These are phyloP conservation scores for Oostethus manadensis DNA, from an alignment of 2,113 vertebrate genomes.

Conservation along the genomic window DNA sequence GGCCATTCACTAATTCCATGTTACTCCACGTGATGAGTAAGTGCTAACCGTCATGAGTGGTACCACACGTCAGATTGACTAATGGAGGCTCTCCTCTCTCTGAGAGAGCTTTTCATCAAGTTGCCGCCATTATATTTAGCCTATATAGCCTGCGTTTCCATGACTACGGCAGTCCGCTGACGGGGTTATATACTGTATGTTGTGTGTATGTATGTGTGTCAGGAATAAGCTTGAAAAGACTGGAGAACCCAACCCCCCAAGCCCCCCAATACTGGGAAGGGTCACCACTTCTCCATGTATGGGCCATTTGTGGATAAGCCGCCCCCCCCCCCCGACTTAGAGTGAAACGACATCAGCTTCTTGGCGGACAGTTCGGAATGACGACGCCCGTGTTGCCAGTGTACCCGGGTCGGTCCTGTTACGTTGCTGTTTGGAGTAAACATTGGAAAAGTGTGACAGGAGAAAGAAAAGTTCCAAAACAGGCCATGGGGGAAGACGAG, in stretches of 20 bases:
- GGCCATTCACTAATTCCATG: too few relatives aligned
- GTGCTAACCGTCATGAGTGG: slow-evolving; percentile 15
- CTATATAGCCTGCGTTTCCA: slow-evolving; percentile 61
- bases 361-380: not conserved
- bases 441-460: slow-evolving; percentile 41
- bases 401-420: slow-evolving; percentile 45
- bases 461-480: slow-evolving; percentile 60
- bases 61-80: slow-evolving; percentile 26
- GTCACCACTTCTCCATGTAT: too few relatives aligned
- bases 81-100: slow-evolving; percentile 23
- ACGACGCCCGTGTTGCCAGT: slow-evolving; percentile 34
- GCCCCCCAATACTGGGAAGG: too few relatives aligned
- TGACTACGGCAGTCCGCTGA: slow-evolving; percentile 43
- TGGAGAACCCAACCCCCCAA: too few relatives aligned
- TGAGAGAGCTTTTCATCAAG: slow-evolving; percentile 48
- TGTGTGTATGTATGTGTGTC: not conserved
- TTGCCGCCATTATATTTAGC: slow-evolving; percentile 56
- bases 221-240: too few relatives aligned
- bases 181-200: slow-evolving; percentile 43
- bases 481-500: slow-evolving; percentile 22
- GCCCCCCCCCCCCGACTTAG: too few relatives aligned
- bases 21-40: too few relatives aligned
- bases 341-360: not conserved
- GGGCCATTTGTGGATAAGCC: too few relatives aligned
- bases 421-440: slow-evolving; percentile 70